A percentile compares a stretch with the other conserved stretches of the same genome.
Conservation (phyloP, 1,140 invertebrate species). For the Drosophila lacertosa region DNA sequence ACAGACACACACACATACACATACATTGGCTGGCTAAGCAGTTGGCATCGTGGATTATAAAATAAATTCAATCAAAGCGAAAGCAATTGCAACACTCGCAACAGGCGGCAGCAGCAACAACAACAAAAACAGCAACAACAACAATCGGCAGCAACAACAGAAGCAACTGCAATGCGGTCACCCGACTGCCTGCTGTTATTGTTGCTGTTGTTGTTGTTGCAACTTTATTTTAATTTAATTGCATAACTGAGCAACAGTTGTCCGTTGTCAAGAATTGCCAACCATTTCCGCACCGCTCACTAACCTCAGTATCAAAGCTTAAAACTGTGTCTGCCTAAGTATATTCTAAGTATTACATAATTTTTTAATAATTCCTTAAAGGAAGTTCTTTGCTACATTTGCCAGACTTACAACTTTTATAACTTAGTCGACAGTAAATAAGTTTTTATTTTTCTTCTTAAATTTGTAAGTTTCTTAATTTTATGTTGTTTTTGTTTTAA, state of each 20-base stretch:
- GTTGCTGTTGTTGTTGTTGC: constrained; percentile 39
- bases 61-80: constrained; percentile 78
- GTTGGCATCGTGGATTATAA: constrained; percentile 66
- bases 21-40: constrained; percentile 47
- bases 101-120: constrained; percentile 39
- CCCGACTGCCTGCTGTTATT: constrained; percentile 44
- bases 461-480: background rate
- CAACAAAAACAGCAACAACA: constrained; percentile 17
- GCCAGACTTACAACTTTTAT: background rate
- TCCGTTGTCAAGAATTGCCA: constrained; percentile 75
- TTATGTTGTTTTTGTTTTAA: too few relatives aligned
- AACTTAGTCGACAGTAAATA: background rate
- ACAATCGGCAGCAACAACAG: constrained; percentile 18
- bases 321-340: too few relatives aligned
- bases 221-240: constrained; percentile 70
- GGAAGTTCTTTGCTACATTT: background rate
- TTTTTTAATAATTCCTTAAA: background rate
- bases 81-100: constrained; percentile 69
- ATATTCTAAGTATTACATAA: constrained; percentile 1
- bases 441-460: background rate
- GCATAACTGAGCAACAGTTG: constrained; percentile 70
- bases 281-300: constrained; percentile 58
- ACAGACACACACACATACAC: constrained; percentile 17
- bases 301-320: constrained; percentile 2
- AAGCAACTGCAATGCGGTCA: constrained; percentile 55